Conservation (phyloP, 2,113 vertebrate genomes). For the rat (Rattus norvegicus) region GRCr8 NC_086024.1:60116001-60116500, state of each 20-base stretch:
- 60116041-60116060: not conserved
- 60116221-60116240: not conserved
- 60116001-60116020: not conserved
- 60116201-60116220: not conserved
- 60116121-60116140: not conserved
- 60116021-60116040: not conserved
- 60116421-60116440: constrained; percentile 32
- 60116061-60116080: not conserved
- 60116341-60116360: not conserved
- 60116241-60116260: not conserved
- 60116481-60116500: not conserved
- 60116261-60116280: not conserved
- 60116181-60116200: not conserved
- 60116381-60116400: not conserved
- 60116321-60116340: not conserved
- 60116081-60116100: not conserved
- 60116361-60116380: not conserved
- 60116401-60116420: not conserved
- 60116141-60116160: not conserved
- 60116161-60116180: constrained; percentile 39
- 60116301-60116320: not conserved
- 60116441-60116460: not conserved
- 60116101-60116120: not conserved
- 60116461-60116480: not conserved
- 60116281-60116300: not conserved